These are phyloP conservation scores for Nyctibius grandis DNA, from an alignment of 2,797 vertebrate species.

Conservation along the genomic window DNA sequence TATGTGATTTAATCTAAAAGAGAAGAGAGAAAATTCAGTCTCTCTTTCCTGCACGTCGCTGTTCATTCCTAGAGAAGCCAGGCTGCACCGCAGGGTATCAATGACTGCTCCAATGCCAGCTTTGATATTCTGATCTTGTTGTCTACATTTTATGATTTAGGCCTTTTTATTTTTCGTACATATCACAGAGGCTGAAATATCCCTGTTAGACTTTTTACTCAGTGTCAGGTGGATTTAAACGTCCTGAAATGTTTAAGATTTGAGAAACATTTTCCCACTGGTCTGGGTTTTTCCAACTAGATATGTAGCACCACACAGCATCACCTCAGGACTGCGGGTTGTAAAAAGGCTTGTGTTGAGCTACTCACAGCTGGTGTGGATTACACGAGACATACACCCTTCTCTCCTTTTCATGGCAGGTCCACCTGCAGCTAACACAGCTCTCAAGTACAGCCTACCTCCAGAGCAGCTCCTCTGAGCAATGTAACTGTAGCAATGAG, in stretches of 20 bases:
- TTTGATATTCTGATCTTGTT: neutral
- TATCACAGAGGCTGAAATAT: neutral
- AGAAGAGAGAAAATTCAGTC: neutral
- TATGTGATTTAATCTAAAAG: neutral
- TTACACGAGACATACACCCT: neutral
- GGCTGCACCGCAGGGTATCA: neutral
- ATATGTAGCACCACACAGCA: no score
- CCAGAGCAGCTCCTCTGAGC: neutral
- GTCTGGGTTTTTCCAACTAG: neutral
- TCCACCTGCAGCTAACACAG: neutral
- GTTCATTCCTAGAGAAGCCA: neutral
- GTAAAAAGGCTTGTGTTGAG: neutral
- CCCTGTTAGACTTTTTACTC: neutral
- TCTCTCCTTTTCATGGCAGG: rapidly evolving
- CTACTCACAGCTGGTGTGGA: neutral
- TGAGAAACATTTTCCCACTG: neutral
- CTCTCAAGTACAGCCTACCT: rapidly evolving
- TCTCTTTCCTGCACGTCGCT: neutral
- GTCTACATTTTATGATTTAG: neutral
- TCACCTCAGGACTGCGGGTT: neutral
- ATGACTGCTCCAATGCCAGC: neutral
- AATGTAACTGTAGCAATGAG: neutral
- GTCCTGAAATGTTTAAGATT: neutral
- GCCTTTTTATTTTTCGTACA: neutral
- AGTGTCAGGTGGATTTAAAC: neutral